A percentile compares a stretch with the other conserved stretches of the same genome.
These are phyloP conservation scores for Coregonus suidteri DNA, from an alignment of 2,797 vertebrate genomes.

Conservation along the genomic window DNA sequence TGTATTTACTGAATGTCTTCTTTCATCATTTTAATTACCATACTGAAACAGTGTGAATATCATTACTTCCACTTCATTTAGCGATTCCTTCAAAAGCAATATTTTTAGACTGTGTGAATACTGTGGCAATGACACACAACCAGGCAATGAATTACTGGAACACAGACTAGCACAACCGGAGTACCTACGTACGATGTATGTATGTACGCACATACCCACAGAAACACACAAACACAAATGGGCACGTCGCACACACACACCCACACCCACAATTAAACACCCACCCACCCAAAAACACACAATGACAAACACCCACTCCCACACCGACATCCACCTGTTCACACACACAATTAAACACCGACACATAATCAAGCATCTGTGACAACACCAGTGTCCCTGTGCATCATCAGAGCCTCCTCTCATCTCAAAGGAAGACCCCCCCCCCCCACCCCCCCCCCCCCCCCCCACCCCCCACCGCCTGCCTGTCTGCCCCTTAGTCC, in stretches of 20 bases:
- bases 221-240: not conserved
- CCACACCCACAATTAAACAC: not conserved
- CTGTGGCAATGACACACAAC: not conserved
- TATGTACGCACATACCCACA: too few relatives aligned
- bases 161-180: not conserved
- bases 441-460: slow-evolving; percentile 22
- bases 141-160: not conserved
- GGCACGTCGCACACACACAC: not conserved
- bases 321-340: slow-evolving; percentile 4
- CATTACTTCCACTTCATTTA: not conserved
- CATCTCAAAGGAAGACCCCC: too few relatives aligned
- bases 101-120: not conserved
- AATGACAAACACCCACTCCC: not conserved
- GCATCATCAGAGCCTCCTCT: not conserved
- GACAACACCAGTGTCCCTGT: not conserved
- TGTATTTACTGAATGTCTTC: too few relatives aligned
- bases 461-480: not conserved
- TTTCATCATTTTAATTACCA: not conserved
- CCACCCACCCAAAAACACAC: not conserved
- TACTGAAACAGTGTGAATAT: not conserved
- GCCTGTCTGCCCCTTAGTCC: slow-evolving; percentile 5
- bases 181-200: too few relatives aligned
- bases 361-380: slow-evolving; percentile 39
- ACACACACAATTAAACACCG: slow-evolving; percentile 38
- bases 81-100: not conserved